Percentiles rank a stretch among this genome's conserved stretches.
phyloP scores from a whole-genome alignment of 1,140 invertebrate species.

The Calephelis nemesis region DNA sequence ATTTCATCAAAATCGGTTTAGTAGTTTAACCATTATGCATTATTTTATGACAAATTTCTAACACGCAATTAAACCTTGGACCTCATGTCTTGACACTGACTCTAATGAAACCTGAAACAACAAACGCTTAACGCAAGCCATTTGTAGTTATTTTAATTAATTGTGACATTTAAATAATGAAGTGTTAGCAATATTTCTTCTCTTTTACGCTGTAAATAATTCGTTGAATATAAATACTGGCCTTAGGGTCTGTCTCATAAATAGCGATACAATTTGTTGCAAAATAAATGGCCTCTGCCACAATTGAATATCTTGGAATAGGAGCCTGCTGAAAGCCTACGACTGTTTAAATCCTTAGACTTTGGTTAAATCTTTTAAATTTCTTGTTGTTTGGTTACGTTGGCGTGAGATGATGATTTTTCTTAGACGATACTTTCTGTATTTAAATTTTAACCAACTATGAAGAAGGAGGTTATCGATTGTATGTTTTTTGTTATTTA shows the following conservation, averaged over 20 bases:
- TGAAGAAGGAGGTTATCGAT: too few relatives aligned
- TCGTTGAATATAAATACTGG: constrained; percentile 29
- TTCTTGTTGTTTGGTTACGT: constrained; percentile 18
- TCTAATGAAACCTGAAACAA: too few relatives aligned
- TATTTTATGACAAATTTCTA: too few relatives aligned
- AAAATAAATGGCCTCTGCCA: constrained; percentile 36
- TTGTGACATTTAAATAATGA: background rate
- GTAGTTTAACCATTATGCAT: too few relatives aligned
- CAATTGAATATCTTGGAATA: constrained; percentile 37
- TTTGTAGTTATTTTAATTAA: too few relatives aligned
- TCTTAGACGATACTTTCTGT: background rate
- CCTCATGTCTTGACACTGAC: too few relatives aligned
- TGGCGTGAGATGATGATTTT: background rate
- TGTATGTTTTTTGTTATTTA: too few relatives aligned
- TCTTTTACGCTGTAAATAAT: constrained; percentile 3
- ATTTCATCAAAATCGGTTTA: too few relatives aligned
- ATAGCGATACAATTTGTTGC: constrained; percentile 37
- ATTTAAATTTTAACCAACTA: background rate
- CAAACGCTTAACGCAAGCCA: too few relatives aligned
- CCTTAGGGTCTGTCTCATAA: constrained; percentile 34
- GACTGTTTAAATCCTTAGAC: constrained; percentile 27
- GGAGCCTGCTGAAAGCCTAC: constrained; percentile 24
- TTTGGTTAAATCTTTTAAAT: constrained; percentile 34
- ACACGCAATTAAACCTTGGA: too few relatives aligned
- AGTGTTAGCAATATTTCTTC: constrained; percentile 6